A percentile compares a stretch with the other conserved stretches of the same genome.
These are phyloP conservation scores for Pseudopleuronectes americanus DNA, from an alignment of 2,797 vertebrate genomes.

Conservation along the genomic window DNA sequence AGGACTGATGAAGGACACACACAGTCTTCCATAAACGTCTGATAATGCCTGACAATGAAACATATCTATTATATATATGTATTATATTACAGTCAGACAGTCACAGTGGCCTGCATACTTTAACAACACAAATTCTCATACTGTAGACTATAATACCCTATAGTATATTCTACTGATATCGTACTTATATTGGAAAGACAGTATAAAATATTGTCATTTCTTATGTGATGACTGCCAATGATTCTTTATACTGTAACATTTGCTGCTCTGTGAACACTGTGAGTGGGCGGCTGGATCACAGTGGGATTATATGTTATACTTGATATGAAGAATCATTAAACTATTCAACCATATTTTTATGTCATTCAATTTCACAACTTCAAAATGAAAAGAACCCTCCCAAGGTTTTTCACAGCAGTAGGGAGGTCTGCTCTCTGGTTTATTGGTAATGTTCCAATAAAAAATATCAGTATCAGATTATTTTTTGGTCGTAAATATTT, in stretches of 20 bases:
- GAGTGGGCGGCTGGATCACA: constrained; percentile 59
- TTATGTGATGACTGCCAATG: constrained; percentile 44
- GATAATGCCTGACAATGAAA: no score
- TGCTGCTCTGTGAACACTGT: constrained; percentile 34
- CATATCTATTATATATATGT: no score
- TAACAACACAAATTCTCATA: constrained; percentile 11
- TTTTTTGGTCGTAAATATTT: background rate
- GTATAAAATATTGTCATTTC: background rate
- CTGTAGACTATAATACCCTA: constrained; percentile 1
- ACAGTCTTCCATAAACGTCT: background rate
- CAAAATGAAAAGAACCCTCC: constrained; percentile 42
- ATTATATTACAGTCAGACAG: no score
- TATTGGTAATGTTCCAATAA: constrained; percentile 47
- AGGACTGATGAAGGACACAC: constrained; percentile 39
- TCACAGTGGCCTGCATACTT: background rate
- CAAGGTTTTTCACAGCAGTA: constrained; percentile 49
- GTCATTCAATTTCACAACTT: constrained; percentile 56
- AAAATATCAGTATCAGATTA: background rate
- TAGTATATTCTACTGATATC: constrained; percentile 27
- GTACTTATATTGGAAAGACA: constrained; percentile 9
- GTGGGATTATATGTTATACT: constrained; percentile 49
- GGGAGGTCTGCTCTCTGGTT: constrained; percentile 32
- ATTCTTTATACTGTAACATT: constrained; percentile 60
- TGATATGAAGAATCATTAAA: constrained; percentile 61
- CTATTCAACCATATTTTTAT: constrained; percentile 56